phyloP scores from a whole-genome alignment of 1,140 invertebrate genomes.

The Solenopsis invicta region DNA sequence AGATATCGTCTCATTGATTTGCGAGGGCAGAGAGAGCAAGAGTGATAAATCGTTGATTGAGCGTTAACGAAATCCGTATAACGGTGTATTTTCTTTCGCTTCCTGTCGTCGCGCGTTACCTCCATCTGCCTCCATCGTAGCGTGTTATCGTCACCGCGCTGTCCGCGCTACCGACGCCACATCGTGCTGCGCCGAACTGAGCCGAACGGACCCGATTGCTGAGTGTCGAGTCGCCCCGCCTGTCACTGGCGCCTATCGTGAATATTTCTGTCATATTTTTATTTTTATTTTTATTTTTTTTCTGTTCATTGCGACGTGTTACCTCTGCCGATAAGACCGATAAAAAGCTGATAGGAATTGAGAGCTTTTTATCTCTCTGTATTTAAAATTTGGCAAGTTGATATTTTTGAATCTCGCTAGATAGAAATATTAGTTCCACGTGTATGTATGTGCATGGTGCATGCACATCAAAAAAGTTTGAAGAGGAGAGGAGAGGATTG shows the following conservation, averaged over 20 bases:
- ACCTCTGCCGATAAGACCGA: background rate
- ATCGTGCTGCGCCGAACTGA: background rate
- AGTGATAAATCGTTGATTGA: background rate
- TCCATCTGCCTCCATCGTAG: background rate
- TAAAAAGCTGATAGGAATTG: background rate
- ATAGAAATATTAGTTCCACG: slow-evolving; percentile 14
- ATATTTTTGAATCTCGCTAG: slow-evolving; percentile 26
- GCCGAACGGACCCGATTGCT: background rate
- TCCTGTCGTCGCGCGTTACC: background rate
- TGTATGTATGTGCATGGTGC: background rate
- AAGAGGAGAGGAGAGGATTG: background rate
- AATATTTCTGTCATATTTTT: slow-evolving; percentile 35
- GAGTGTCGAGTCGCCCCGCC: slow-evolving; percentile 41
- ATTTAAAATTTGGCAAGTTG: slow-evolving; percentile 7
- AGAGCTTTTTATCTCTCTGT: background rate
- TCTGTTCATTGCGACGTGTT: background rate
- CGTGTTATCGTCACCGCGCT: slow-evolving; percentile 16
- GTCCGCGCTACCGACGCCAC: slow-evolving; percentile 22
- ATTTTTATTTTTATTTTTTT: slow-evolving; percentile 2
- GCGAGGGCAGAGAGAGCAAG: background rate
- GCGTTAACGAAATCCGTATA: slow-evolving; percentile 36
- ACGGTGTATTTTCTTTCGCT: slow-evolving; percentile 54
- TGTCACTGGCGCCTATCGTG: slow-evolving; percentile 51
- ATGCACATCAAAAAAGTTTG: background rate
- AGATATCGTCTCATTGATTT: background rate